Conservation (phyloP, 1,140 invertebrate species). For the Pygmarrhopalites habei region DNA sequence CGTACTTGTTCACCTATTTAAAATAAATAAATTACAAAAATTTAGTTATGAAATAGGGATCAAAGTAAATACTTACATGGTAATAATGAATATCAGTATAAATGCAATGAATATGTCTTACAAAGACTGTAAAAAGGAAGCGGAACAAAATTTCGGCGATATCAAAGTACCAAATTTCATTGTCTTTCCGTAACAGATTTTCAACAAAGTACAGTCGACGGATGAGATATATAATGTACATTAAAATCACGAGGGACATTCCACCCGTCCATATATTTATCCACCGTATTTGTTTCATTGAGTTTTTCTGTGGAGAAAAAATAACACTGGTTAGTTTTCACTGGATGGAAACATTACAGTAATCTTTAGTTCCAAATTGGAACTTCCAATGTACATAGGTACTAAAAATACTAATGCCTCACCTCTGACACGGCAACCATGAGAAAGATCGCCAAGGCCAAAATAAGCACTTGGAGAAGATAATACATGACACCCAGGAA, state of each 20-base stretch:
- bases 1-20: no score
- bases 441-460: conserved; percentile 4
- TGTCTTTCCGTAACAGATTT: neutral
- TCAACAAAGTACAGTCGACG: conserved; percentile 2
- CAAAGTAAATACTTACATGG: no score
- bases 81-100: no score
- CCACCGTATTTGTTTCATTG: neutral
- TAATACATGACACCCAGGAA: neutral
- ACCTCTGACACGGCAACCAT: neutral
- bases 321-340: no score
- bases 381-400: no score
- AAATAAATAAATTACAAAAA: no score
- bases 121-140: neutral
- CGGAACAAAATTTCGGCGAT: conserved; percentile 2
- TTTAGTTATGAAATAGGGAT: no score
- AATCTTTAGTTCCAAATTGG: no score
- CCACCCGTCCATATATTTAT: conserved; percentile 1
- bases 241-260: neutral
- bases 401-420: no score
- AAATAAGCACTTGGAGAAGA: neutral
- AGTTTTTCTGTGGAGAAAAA: neutral
- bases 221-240: conserved; percentile 2
- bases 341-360: neutral
- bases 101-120: no score
- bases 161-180: neutral